These are phyloP conservation scores for Lagopus leucura DNA, from an alignment of 2,113 vertebrate genomes.

Conservation along the genomic window DNA sequence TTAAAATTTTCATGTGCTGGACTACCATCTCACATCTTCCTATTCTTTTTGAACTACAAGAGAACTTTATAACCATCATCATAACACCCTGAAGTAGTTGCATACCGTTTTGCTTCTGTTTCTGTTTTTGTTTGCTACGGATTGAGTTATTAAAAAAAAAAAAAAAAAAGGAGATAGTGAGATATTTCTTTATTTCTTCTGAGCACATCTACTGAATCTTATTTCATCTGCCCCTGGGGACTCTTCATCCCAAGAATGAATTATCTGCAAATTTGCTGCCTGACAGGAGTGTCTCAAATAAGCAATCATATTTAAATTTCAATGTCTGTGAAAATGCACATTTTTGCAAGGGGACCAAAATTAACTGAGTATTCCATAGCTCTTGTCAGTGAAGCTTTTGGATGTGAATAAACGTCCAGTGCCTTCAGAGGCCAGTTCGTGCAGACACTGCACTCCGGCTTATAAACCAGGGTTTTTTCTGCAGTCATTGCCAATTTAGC, in stretches of 20 bases:
- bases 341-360: background rate
- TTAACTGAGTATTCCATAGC: background rate
- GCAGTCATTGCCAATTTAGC: background rate
- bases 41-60: background rate
- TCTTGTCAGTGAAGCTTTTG: background rate
- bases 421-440: background rate
- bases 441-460: background rate
- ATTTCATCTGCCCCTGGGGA: background rate
- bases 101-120: background rate
- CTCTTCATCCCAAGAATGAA: background rate
- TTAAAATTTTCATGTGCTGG: background rate
- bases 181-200: background rate
- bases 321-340: background rate
- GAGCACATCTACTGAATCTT: background rate
- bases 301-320: background rate
- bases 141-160: background rate
- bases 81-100: background rate
- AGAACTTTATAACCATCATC: background rate
- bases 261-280: conserved; percentile 30
- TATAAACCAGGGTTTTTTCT: background rate
- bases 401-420: background rate
- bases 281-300: conserved; percentile 11
- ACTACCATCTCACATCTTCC: background rate
- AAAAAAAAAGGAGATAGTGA: background rate
- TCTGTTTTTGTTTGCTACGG: background rate